A percentile compares a stretch with the other conserved stretches of the same genome.
Evolutionary conservation across 2,797 vertebrate genomes (phyloP).

Genomic region (Menidia menidia): DNA sequence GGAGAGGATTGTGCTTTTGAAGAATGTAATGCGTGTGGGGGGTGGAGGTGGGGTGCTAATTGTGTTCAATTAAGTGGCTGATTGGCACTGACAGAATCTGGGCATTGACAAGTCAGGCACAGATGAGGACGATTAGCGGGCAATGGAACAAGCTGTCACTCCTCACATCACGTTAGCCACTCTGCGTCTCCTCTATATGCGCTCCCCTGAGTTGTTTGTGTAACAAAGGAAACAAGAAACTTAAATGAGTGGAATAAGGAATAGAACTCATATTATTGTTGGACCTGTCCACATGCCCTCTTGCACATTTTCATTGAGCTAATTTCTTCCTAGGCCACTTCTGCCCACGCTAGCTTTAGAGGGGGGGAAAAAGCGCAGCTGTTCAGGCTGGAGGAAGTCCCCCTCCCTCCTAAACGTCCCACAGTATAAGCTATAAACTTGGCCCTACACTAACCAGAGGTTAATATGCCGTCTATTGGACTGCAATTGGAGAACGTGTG

Average conservation of each 20-base stretch:
- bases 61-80: conserved; percentile 89
- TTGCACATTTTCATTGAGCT: conserved; percentile 42
- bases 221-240: conserved; percentile 40
- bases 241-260: conserved; percentile 32
- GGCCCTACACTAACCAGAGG: conserved; percentile 81
- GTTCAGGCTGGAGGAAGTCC: conserved; percentile 38
- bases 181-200: conserved; percentile 32
- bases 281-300: conserved; percentile 8
- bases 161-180: conserved; percentile 85
- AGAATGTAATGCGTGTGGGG: conserved; percentile 62
- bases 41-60: conserved; percentile 81
- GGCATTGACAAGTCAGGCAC: conserved; percentile 90
- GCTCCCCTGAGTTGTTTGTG: conserved; percentile 28
- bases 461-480: conserved; percentile 86
- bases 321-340: conserved; percentile 26
- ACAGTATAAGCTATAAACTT: conserved; percentile 60
- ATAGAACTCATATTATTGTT: conserved; percentile 46
- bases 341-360: conserved; percentile 29
- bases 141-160: conserved; percentile 92
- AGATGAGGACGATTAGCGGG: conserved; percentile 89
- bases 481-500: conserved; percentile 82
- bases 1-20: conserved; percentile 67
- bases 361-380: conserved; percentile 66
- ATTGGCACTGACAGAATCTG: conserved; percentile 93
- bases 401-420: conserved; percentile 70